Percentiles rank a stretch among this genome's conserved stretches.
Conservation (phyloP, 2,797 vertebrate genomes). For the Thaleichthys pacificus region DNA sequence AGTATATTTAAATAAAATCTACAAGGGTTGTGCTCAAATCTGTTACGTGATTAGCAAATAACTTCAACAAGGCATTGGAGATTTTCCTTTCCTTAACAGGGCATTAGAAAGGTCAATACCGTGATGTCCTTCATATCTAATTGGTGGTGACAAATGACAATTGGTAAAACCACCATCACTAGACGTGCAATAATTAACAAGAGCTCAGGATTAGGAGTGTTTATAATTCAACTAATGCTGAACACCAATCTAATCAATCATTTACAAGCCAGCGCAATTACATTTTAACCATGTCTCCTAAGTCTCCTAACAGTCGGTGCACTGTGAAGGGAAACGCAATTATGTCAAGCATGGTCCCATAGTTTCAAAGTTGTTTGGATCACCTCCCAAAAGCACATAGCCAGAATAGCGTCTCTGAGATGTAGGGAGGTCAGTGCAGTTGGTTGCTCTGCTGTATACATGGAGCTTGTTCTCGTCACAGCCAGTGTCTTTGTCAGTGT, state of each 20-base stretch:
- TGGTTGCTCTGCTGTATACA: background rate
- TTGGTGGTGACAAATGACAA: background rate
- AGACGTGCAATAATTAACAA: background rate
- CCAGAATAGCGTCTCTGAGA: background rate
- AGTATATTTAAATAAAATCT: constrained; percentile 37
- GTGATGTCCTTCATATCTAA: background rate
- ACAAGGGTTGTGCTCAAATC: constrained; percentile 24
- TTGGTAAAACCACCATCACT: background rate
- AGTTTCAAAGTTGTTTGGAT: background rate
- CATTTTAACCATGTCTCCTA: background rate
- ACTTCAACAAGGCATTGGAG: constrained; percentile 44
- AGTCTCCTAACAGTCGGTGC: background rate
- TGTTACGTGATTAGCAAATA: constrained; percentile 26
- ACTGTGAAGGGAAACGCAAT: background rate
- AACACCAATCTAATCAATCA: constrained; percentile 4
- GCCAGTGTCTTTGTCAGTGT: background rate
- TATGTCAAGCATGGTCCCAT: constrained; percentile 1
- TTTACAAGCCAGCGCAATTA: constrained; percentile 3
- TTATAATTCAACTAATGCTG: background rate
- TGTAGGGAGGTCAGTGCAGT: background rate
- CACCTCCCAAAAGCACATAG: background rate
- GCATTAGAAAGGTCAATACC: constrained; percentile 35
- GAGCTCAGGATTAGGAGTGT: background rate
- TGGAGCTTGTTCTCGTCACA: background rate
- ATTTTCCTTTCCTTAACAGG: constrained; percentile 47